A percentile compares a stretch with the other conserved stretches of the same genome.
Evolutionary conservation across 64 coral and sea anemone genomes (phyloP).

Genomic region (Cladopsammia gracilis): DNA sequence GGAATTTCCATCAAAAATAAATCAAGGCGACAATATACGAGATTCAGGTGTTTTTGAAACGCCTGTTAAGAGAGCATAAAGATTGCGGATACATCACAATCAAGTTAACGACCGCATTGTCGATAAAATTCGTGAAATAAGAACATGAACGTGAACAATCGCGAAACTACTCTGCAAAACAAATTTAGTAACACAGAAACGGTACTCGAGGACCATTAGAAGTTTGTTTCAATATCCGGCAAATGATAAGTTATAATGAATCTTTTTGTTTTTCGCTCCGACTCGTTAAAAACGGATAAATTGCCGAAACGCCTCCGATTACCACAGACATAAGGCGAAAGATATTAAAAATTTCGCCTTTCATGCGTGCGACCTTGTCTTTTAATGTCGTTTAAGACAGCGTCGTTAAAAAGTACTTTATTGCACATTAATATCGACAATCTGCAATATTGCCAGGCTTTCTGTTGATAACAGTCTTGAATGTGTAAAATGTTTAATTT

Average conservation of each 20-base stretch:
- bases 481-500: not conserved
- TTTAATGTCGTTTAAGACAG: not conserved
- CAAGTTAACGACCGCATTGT: not conserved
- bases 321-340: constrained; percentile 16
- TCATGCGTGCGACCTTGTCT: not conserved
- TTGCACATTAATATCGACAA: not conserved
- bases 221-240: constrained; percentile 8
- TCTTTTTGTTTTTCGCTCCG: constrained; percentile 16
- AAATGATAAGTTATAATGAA: not conserved
- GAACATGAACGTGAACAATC: not conserved
- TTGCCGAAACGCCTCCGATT: constrained; percentile 47
- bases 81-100: not conserved
- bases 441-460: not conserved
- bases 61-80: not conserved
- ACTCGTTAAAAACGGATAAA: constrained; percentile 26
- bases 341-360: constrained; percentile 44
- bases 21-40: not conserved
- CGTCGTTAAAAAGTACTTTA: constrained; percentile 4
- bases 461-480: not conserved
- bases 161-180: not conserved
- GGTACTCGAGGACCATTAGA: not conserved
- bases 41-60: constrained; percentile 11
- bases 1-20: constrained; percentile 45
- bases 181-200: not conserved
- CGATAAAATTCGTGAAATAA: not conserved